Conservation (phyloP, 2,888 invertebrate species). For the Conchocele bisecta region DNA sequence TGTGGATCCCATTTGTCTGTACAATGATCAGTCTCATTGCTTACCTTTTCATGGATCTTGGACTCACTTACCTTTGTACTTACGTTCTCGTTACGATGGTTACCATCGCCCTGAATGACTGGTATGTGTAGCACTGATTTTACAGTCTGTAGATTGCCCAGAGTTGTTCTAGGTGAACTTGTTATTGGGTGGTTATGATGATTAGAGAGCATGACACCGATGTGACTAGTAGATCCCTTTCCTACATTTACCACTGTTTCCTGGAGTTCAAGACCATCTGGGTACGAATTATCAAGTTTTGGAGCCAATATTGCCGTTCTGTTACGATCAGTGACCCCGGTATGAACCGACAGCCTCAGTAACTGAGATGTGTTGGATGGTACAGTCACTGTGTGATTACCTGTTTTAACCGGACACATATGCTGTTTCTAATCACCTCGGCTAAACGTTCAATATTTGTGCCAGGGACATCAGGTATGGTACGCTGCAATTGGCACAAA, state of each 20-base stretch:
- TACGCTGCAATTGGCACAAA: constrained; percentile 1
- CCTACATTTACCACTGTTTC: constrained; percentile 1
- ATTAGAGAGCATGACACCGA: not conserved
- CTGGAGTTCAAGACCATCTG: not conserved
- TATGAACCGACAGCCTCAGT: constrained; percentile 3
- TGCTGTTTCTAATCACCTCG: not conserved
- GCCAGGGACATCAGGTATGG: constrained; percentile 1
- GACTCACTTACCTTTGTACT: no score
- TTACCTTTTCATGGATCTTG: no score
- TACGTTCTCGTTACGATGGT: no score
- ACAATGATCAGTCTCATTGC: no score
- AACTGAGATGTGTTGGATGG: not conserved
- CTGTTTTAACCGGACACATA: constrained; percentile 17
- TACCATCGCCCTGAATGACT: not conserved
- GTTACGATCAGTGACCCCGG: not conserved
- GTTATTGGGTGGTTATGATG: not conserved
- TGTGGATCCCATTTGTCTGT: no score
- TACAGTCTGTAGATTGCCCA: constrained; percentile 1
- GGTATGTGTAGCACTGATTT: constrained; percentile 3
- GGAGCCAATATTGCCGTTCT: not conserved
- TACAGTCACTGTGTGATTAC: not conserved
- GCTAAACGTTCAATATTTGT: not conserved
- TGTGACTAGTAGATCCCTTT: not conserved
- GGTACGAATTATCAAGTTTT: not conserved
- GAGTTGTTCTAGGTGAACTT: not conserved